phyloP scores from a whole-genome alignment of 2,113 vertebrate species.

The Pica pica region DNA sequence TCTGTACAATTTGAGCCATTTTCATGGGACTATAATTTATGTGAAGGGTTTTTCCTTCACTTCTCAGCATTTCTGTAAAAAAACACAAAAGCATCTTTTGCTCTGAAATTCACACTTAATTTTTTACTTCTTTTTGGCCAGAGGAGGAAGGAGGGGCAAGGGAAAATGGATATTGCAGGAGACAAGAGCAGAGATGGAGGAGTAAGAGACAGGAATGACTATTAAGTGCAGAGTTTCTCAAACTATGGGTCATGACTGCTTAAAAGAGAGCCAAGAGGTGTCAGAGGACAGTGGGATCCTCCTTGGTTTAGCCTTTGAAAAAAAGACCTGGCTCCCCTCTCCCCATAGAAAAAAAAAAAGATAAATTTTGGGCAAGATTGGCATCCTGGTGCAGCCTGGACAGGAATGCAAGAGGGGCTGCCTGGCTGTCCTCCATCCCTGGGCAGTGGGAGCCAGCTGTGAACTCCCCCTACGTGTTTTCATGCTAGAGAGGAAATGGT shows the following conservation, averaged over 20 bases:
- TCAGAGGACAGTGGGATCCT: background rate
- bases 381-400: background rate
- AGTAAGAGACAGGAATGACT: constrained; percentile 12
- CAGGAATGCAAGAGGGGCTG: background rate
- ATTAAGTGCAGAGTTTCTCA: constrained; percentile 32
- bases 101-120: constrained; percentile 57
- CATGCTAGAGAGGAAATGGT: background rate
- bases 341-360: background rate
- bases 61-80: background rate
- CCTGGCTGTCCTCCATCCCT: background rate
- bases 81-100: background rate
- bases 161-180: constrained; percentile 21
- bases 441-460: background rate
- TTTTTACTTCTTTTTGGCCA: constrained; percentile 52
- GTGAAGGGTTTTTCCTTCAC: background rate
- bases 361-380: background rate
- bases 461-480: background rate
- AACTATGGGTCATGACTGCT: background rate
- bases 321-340: background rate
- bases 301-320: background rate
- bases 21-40: background rate
- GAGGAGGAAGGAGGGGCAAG: background rate
- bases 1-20: background rate
- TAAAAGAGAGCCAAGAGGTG: background rate
- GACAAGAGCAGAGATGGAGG: constrained; percentile 30